A percentile compares a stretch with the other conserved stretches of the same genome.
Conservation (phyloP, 1,140 invertebrate genomes). For the Drosophila busckii region DNA sequence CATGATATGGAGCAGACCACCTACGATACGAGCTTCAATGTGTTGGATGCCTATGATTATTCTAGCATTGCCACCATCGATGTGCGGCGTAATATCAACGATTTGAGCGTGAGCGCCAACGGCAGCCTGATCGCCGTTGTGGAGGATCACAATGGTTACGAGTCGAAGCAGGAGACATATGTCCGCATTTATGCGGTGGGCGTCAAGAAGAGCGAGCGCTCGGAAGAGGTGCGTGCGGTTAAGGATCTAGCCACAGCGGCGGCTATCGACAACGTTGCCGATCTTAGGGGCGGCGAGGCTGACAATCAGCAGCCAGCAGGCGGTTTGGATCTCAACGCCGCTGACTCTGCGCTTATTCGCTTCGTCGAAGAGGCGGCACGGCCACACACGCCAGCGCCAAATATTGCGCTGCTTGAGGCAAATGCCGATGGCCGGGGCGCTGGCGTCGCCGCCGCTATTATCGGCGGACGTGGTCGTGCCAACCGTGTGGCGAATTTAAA, state of each 20-base stretch:
- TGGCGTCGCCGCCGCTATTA: not conserved
- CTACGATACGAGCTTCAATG: slow-evolving; percentile 91
- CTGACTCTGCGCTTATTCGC: slow-evolving; percentile 26
- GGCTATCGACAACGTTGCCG: too few relatives aligned
- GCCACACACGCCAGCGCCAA: slow-evolving; percentile 22
- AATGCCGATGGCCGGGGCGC: slow-evolving; percentile 4
- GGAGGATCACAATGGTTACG: slow-evolving; percentile 88
- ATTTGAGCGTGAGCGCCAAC: slow-evolving; percentile 86
- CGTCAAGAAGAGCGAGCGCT: slow-evolving; percentile 75
- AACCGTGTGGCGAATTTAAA: slow-evolving; percentile 48
- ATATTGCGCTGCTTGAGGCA: slow-evolving; percentile 18
- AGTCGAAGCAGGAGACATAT: slow-evolving; percentile 89
- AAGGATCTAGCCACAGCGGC: slow-evolving; percentile 45
- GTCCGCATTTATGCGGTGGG: slow-evolving; percentile 88
- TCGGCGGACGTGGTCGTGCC: slow-evolving; percentile 6
- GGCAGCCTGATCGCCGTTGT: slow-evolving; percentile 91
- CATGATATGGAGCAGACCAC: slow-evolving; percentile 73
- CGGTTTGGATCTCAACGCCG: too few relatives aligned
- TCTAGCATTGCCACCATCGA: slow-evolving; percentile 95
- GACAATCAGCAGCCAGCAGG: too few relatives aligned
- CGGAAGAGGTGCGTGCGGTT: slow-evolving; percentile 76
- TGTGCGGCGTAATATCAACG: slow-evolving; percentile 90
- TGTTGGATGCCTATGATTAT: slow-evolving; percentile 95
- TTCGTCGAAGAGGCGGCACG: slow-evolving; percentile 28
- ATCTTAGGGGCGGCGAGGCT: slow-evolving; percentile 16